Evolutionary conservation across 2,888 invertebrate genomes (phyloP).

Genomic region (Pachycephus smyrnensis): DNA sequence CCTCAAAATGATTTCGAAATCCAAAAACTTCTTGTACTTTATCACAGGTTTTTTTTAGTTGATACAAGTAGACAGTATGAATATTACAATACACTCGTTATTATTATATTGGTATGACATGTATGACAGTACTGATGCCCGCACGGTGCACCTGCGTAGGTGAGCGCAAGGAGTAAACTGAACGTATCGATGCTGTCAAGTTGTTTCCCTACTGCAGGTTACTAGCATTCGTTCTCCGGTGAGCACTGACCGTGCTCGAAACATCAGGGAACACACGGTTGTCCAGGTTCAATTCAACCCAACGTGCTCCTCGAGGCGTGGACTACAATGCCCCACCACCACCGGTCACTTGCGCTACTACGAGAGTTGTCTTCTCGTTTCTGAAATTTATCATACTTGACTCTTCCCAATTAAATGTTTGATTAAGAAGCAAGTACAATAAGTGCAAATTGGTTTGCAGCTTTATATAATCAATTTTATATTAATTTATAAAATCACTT

Average conservation of each 20-base stretch:
- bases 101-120: not conserved
- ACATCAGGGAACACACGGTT: slow-evolving; percentile 43
- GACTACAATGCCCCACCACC: not conserved
- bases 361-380: not conserved
- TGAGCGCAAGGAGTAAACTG: slow-evolving; percentile 58
- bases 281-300: slow-evolving; percentile 52
- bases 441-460: not conserved
- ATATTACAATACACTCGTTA: not conserved
- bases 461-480: not conserved
- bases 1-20: not conserved
- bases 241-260: slow-evolving; percentile 53
- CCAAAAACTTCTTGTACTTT: not conserved
- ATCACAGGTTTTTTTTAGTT: not conserved
- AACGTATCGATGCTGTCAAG: slow-evolving; percentile 43
- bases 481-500: not conserved
- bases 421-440: no score
- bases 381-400: not conserved
- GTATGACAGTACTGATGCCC: slow-evolving; percentile 15
- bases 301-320: slow-evolving; percentile 50
- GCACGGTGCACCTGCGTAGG: slow-evolving; percentile 39
- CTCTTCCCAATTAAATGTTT: not conserved
- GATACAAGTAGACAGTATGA: not conserved
- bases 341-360: not conserved
- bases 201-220: slow-evolving; percentile 25
- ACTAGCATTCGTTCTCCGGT: slow-evolving; percentile 42